phyloP scores from a whole-genome alignment of 2,888 invertebrate genomes.

The Apamea monoglypha region DNA sequence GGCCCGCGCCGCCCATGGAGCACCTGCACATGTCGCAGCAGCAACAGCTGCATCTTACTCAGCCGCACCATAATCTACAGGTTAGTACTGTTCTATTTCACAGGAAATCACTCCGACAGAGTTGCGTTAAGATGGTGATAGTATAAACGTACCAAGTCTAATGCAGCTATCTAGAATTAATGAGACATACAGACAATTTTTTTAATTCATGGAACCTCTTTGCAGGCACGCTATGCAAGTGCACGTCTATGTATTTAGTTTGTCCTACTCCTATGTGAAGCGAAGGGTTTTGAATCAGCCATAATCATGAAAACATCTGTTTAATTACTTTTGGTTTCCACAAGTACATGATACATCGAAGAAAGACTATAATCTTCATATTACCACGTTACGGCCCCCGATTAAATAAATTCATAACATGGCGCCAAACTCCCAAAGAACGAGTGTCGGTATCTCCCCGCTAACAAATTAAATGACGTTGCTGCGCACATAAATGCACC shows the following conservation, averaged over 20 bases:
- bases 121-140: neutral
- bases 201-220: neutral
- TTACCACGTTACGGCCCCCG: neutral
- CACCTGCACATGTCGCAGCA: conserved; percentile 96
- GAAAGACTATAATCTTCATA: neutral
- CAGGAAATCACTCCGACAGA: neutral
- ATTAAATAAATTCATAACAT: conserved; percentile 24
- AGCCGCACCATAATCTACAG: conserved; percentile 95
- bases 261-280: neutral
- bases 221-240: neutral
- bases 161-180: neutral
- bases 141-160: neutral
- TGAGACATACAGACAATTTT: neutral
- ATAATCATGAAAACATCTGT: neutral
- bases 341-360: neutral
- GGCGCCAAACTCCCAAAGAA: conserved; percentile 46
- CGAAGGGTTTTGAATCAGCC: conserved; percentile 10
- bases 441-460: conserved; percentile 20
- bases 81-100: conserved; percentile 83
- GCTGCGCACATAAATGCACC: conserved; percentile 24
- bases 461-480: conserved; percentile 19
- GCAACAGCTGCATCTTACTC: conserved; percentile 96
- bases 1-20: conserved; percentile 84
- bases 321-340: neutral
- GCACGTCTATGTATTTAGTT: neutral